Evolutionary conservation across 2,113 vertebrate species (phyloP).

Genomic region (Lepus americanus): DNA sequence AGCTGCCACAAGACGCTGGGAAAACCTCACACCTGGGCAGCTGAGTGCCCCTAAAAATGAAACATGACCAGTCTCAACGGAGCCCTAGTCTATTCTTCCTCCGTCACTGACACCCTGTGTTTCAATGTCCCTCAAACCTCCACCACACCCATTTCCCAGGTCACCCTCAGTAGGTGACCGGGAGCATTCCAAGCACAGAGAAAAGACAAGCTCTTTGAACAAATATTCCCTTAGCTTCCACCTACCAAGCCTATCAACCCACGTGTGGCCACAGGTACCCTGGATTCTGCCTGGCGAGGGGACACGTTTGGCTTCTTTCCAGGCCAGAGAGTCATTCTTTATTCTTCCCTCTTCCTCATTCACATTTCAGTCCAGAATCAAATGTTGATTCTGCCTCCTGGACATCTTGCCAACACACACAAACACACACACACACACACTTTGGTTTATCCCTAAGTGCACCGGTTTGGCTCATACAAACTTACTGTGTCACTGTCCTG

Average conservation of each 20-base stretch:
- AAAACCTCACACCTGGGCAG: neutral
- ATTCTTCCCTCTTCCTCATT: constrained; percentile 15
- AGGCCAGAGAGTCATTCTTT: neutral
- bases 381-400: neutral
- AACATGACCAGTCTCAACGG: neutral
- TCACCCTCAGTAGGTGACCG: neutral
- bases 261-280: neutral
- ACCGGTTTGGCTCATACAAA: neutral
- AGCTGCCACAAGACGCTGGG: neutral
- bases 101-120: neutral
- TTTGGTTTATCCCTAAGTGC: neutral
- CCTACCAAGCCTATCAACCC: neutral
- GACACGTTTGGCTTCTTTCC: neutral
- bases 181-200: neutral
- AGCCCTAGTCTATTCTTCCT: neutral
- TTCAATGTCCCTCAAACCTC: neutral
- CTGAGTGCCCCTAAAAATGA: neutral
- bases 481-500: neutral
- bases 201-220: neutral
- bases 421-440: neutral
- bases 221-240: neutral
- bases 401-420: neutral
- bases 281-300: neutral
- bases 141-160: neutral
- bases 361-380: neutral